Base-by-base conservation (phyloP, 2,113 vertebrate species). In the Halichoeres trimaculatus region DNA sequence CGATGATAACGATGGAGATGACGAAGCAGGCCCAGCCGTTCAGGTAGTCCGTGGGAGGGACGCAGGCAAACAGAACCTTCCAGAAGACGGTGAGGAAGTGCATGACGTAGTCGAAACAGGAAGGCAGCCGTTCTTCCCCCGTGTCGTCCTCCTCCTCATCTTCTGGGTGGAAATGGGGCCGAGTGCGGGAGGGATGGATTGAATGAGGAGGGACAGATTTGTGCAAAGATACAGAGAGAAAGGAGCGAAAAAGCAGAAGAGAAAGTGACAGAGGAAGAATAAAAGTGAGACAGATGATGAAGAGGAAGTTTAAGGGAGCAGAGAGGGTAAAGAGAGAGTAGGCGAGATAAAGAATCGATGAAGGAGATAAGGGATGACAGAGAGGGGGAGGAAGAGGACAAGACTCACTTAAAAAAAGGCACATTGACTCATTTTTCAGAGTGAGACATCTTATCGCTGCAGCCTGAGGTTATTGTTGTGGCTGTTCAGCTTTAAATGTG, bases 81-180 rank as follows among this genome's bases (percentile, higher is more conserved):
- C 98, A 99, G 95, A 99, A 99, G 70, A 99, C 98, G 0, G 98
- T 99, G 80, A 99, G 95, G 92, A 99, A 99, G 91, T 99, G 98
- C 98, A 99, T 99, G 87, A 99, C 98, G 0, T 99, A 99, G 94
- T 99, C 98, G 10, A 99, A 99, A 86, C 98, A 99, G 64, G 98
- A 99, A 0, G 98, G 98, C 83, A 99, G 94, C 23, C 96, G 94
- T 69, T 99, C 98, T 64, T 99, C 98, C 0, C 98, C 98, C 0
- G 96, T 94, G 54, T 99, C 98, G 0, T 99, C 98, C 41, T 99
- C 98, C 0, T 99, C 98, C 85, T 99, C 98, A 2, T 99, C 98
- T 68, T 87, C 94, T 34, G 91, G 92, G 92, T 64, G 41, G 85
- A 90, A 84, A 50, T 23, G 53, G 26, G 26, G 35, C 0, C 11